These are phyloP conservation scores for Heliopora coerulea DNA, from an alignment of 92 coral and sea anemone species.

Conservation along the genomic window DNA sequence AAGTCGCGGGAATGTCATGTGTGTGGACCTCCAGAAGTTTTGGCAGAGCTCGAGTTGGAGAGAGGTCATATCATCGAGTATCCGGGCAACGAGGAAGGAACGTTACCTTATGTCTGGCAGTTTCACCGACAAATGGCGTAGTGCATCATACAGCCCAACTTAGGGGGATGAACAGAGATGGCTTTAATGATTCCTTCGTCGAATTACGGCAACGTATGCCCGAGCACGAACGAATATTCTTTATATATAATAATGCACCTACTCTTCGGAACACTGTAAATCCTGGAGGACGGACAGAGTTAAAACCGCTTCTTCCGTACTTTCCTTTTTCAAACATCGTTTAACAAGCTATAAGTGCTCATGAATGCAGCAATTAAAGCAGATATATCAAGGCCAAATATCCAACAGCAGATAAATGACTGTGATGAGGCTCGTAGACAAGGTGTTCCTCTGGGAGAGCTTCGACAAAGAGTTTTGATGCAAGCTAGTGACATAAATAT, in stretches of 20 bases:
- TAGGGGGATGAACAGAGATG: slow-evolving; percentile 6
- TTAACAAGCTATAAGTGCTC: too few species aligned
- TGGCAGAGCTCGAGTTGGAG: too few species aligned
- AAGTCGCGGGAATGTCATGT: too few species aligned
- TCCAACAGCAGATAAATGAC: slow-evolving; percentile 10
- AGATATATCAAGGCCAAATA: slow-evolving; percentile 52
- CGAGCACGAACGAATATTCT: neutral
- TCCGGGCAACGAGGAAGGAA: too few species aligned
- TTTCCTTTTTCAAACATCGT: slow-evolving; percentile 49
- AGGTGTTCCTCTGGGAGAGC: slow-evolving; percentile 26
- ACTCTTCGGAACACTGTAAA: too few species aligned
- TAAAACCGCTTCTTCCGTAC: slow-evolving; percentile 46
- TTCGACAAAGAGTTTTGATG: slow-evolving; percentile 8
- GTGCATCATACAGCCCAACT: neutral
- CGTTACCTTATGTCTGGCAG: slow-evolving; percentile 37
- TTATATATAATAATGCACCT: too few species aligned
- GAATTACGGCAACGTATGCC: neutral
- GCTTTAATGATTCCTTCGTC: neutral
- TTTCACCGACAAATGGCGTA: slow-evolving; percentile 46
- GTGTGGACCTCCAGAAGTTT: too few species aligned
- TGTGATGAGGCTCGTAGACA: slow-evolving; percentile 23
- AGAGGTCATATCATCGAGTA: too few species aligned
- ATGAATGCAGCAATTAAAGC: slow-evolving; percentile 61
- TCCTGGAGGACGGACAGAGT: slow-evolving; percentile 18
- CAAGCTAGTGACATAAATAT: slow-evolving; percentile 21